A percentile compares a stretch with the other conserved stretches of the same genome.
Conservation (phyloP, 2,797 vertebrate genomes). For the Graptemys geographica region DNA sequence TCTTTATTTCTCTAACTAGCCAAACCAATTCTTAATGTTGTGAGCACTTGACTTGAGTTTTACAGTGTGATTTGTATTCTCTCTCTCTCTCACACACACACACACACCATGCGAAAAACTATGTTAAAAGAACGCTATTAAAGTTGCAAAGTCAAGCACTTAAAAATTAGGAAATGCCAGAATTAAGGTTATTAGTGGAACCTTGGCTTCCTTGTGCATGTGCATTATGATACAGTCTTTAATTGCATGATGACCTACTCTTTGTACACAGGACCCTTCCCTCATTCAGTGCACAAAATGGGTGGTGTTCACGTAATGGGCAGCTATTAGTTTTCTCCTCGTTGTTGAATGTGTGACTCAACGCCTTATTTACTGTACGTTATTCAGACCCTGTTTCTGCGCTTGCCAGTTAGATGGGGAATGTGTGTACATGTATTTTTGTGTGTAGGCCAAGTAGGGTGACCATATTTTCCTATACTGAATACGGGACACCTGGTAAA, state of each 20-base stretch:
- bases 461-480: no score
- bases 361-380: neutral
- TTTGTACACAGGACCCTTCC: neutral
- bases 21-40: conserved; percentile 45
- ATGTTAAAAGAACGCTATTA: conserved; percentile 58
- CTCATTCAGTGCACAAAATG: neutral
- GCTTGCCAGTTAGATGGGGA: neutral
- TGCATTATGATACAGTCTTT: conserved; percentile 8
- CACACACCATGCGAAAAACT: neutral
- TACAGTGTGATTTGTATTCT: conserved; percentile 62
- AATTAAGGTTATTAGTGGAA: conserved; percentile 11
- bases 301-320: neutral
- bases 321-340: neutral
- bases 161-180: conserved; percentile 55
- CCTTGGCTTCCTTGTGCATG: neutral
- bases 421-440: neutral
- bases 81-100: neutral
- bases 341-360: neutral
- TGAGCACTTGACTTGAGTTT: conserved; percentile 63
- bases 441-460: neutral
- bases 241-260: neutral
- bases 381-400: neutral
- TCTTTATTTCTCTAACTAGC: conserved; percentile 71
- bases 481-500: no score
- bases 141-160: conserved; percentile 39